Base-by-base conservation (phyloP, 2,113 vertebrate genomes). In the human (Homo sapiens) region DNA sequence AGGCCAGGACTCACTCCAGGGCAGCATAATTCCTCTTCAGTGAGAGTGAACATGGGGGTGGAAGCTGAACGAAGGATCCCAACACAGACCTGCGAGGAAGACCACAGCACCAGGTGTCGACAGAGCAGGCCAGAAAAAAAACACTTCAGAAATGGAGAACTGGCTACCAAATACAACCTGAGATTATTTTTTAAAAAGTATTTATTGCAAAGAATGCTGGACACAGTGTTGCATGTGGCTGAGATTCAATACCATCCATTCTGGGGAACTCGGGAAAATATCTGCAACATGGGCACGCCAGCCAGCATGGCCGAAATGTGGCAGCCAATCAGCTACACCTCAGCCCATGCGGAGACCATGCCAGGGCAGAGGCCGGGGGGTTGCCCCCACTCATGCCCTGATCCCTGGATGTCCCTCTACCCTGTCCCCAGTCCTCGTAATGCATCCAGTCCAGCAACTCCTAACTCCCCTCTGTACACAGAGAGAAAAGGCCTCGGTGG, bases 121-220 rank as follows among this genome's bases (percentile, higher is more conserved):
- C 12, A 45, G 68, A 83, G 38, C 40, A 8, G 13, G 66, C 50
- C 4, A 16, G 82, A 81, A 79, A 95, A 55, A 55, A 57, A n/a
- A 55, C 7, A 22, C 48, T 43, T 55, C 79, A 76, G 25, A 48
- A 27, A 27, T 23, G 66, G 92, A 81, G 13, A 50, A 48, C 23
- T 35, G 22, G 75, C 52, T 82, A 35, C 18, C 52, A 55, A 64
- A 70, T 32, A 81, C 40, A 43, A 89, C 7, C 57, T 89, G 23
- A 78, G 59, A 35, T 8, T 61, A 43, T 52, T 35, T 64, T 55
- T 32, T 1, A 14, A 68, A 50, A 81, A 93, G 40, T 57, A 79
- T 98, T 97, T 98, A 98, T 98, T 97, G 97, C 97, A 92, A 89
- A 95, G 90, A 93, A 84, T 87, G 61, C 75, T 87, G 82, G 89